Percentiles rank a stretch among this genome's conserved stretches.
Evolutionary conservation across 1,140 invertebrate species (phyloP).

Genomic region (Campoletis sonorensis): DNA sequence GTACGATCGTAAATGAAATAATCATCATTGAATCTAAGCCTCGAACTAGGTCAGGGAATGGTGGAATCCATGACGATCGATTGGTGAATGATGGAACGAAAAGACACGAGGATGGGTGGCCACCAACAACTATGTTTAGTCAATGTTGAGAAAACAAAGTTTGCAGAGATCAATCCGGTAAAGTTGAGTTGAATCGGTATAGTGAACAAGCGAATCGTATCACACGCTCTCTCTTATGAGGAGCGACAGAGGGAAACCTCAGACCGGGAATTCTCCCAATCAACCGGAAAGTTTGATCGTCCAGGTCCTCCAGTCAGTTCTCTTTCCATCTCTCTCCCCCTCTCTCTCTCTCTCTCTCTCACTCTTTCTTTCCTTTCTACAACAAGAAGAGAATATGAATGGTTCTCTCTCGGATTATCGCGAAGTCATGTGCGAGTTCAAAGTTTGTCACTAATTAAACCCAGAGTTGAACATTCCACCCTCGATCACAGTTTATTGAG

Average conservation of each 20-base stretch:
- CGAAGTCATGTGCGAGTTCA: not conserved
- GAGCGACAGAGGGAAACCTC: slow-evolving; percentile 40
- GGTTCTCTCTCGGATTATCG: slow-evolving; percentile 29
- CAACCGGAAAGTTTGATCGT: slow-evolving; percentile 51
- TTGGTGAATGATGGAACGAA: not conserved
- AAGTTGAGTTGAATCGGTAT: slow-evolving; percentile 10
- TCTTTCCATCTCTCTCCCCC: not conserved
- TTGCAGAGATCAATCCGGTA: not conserved
- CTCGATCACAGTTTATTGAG: not conserved
- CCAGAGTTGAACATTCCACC: slow-evolving; percentile 5
- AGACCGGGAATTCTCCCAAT: slow-evolving; percentile 49
- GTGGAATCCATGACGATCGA: too few relatives aligned
- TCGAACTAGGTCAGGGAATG: too few relatives aligned
- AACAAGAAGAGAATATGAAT: not conserved
- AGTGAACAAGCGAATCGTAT: slow-evolving; percentile 10
- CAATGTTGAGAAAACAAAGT: slow-evolving; percentile 23
- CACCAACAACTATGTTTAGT: slow-evolving; percentile 20
- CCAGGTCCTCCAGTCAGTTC: slow-evolving; percentile 15
- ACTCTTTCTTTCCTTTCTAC: not conserved
- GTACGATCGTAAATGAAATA: too few relatives aligned
- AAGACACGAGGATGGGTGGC: not conserved
- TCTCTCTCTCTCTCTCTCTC: slow-evolving; percentile 5
- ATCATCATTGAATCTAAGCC: too few relatives aligned
- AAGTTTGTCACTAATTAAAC: slow-evolving; percentile 22
- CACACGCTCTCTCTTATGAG: slow-evolving; percentile 1